These are phyloP conservation scores for Plodia interpunctella DNA, from an alignment of 1,140 invertebrate species.

Conservation along the genomic window DNA sequence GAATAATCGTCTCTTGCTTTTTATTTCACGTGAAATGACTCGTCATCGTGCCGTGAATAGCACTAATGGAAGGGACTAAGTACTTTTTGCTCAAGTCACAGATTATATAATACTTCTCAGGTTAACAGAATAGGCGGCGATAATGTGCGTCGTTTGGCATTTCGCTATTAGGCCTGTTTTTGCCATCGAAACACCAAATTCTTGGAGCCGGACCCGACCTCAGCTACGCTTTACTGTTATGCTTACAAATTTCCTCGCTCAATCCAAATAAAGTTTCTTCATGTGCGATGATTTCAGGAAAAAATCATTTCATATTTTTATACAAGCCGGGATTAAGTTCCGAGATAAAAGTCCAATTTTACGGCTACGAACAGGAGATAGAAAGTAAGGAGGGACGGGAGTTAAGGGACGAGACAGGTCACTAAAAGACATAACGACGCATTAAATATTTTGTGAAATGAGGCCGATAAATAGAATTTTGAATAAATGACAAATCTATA, in stretches of 20 bases:
- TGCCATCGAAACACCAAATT: not conserved
- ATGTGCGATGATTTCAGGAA: not conserved
- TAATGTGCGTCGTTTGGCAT: not conserved
- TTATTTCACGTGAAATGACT: not conserved
- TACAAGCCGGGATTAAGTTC: not conserved
- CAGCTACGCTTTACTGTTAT: too few relatives aligned
- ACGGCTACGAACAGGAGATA: not conserved
- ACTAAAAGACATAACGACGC: not conserved
- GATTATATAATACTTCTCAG: too few relatives aligned
- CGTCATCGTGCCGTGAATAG: not conserved
- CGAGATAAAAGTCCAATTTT: not conserved
- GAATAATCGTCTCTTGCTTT: too few relatives aligned
- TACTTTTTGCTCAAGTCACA: not conserved
- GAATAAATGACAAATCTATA: not conserved
- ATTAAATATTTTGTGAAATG: not conserved
- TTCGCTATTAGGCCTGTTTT: not conserved
- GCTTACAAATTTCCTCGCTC: not conserved
- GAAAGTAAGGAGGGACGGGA: not conserved
- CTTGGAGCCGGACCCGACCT: too few relatives aligned
- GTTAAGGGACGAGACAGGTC: not conserved
- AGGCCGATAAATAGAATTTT: not conserved
- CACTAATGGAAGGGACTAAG: not conserved
- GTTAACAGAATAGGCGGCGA: not conserved
- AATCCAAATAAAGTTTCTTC: not conserved
- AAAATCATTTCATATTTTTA: constrained; percentile 2